Evolutionary conservation across 2,113 vertebrate species (phyloP), one percentile per base, ranked within the genome.

Genomic region (Odontophorus gujanensis): DNA sequence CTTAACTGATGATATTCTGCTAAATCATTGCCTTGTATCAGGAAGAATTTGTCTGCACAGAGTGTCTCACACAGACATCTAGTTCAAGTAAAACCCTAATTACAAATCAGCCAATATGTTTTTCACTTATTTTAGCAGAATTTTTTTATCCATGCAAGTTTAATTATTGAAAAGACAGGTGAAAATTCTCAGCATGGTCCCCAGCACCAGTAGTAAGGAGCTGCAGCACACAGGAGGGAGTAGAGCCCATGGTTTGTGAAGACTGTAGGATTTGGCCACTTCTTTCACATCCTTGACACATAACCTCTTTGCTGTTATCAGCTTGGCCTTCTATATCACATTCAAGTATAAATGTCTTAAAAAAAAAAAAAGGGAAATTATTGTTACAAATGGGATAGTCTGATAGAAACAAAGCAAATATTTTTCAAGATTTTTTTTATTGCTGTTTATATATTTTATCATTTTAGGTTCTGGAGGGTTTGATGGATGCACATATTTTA

Each of bases 161-260:
- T 77, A 67, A 6, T 66, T 14, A 34, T 11, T 4, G 26, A 20
- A 17, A 43, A 6, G 9, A 7, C 6, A 81, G 6, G 6, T 42
- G 5, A 84, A 13, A 65, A 67, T 63, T 90, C 51, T 28, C 26
- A 53, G 26, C 26, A 16, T 16, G 25, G 26, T 28, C 15, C 51
- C 51, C 3, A 3, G 11, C 1, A 2, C 36, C 40, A 9, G 38
- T 28, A 61, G 9, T 1, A 3, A 26, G 16, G 47, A 19, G 53
- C 43, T 42, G 24, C 40, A 34, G 58, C 0, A 0, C 6, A 9
- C 43, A 69, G 19, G 25, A 77, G 19, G 9, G 32, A 86, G 53
- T 5, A 53, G 42, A 2, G 5, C 3, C 1, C 2, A 0, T 26
- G 13, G n/a, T 21, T 53, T 28, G 36, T 59, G 50, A 18, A 74